phyloP scores from a whole-genome alignment of 2,888 invertebrate genomes.

The Trachelus tabidus region DNA sequence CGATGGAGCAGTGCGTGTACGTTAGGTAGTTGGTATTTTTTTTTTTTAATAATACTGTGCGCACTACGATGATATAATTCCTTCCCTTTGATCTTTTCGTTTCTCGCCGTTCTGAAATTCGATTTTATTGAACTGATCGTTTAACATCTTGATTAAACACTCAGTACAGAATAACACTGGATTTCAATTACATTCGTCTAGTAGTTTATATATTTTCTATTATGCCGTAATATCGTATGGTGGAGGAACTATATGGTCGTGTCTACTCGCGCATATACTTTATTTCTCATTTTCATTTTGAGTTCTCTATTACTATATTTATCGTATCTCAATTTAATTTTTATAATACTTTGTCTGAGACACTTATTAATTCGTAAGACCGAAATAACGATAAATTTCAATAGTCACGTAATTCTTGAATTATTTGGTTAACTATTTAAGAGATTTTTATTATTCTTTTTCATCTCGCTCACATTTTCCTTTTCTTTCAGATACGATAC shows the following conservation, averaged over 20 bases:
- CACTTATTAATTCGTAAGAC: neutral
- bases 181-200: neutral
- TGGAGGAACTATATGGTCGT: slow-evolving; percentile 55
- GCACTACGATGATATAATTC: neutral
- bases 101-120: neutral
- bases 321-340: neutral
- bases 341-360: neutral
- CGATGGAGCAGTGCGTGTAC: neutral
- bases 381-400: neutral
- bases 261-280: slow-evolving; percentile 40
- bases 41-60: neutral
- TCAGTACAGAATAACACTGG: neutral
- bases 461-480: neutral
- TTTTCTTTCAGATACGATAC: neutral
- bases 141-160: neutral
- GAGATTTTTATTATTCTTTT: neutral
- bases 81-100: neutral
- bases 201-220: neutral
- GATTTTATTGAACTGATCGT: neutral
- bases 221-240: slow-evolving; percentile 37
- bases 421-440: neutral
- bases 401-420: neutral
- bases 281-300: slow-evolving; percentile 21
- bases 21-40: neutral
- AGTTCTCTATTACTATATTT: neutral